Evolutionary conservation across 2,888 invertebrate species (phyloP), one percentile per base, ranked within the genome.

Genomic region (Icerya purchasi): DNA sequence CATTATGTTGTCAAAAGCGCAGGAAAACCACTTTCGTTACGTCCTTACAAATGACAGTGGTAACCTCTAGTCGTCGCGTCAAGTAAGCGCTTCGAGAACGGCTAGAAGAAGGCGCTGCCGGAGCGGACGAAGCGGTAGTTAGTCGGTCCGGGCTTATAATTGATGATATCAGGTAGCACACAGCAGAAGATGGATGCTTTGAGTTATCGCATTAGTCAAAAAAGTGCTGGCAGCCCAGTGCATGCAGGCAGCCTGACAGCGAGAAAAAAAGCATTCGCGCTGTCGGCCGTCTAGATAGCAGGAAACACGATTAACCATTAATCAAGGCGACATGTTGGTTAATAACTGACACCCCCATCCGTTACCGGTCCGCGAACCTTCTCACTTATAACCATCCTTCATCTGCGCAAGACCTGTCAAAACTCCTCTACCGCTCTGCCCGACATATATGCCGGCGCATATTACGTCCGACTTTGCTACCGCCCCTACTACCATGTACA

Each of bases 261-360:
- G 36, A 36, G 36, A 14, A 14, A 8, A n/a, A n/a, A n/a, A n/a
- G n/a, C n/a, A n/a, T n/a, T n/a, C n/a, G n/a, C n/a, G n/a, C n/a
- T n/a, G n/a, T n/a, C n/a, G n/a, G n/a, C n/a, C n/a, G n/a, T n/a
- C n/a, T n/a, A n/a, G n/a, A n/a, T n/a, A n/a, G n/a, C n/a, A n/a
- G 56, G 60, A 60, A 60, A 60, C 60, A 60, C 60, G 60, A 60
- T 60, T 60, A 60, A 60, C 60, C 60, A 60, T 60, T 60, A 60
- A 60, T 60, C 60, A 60, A 56, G 60, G 60, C 56, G 60, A 60
- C 60, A 60, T 60, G 60, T 60, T 60, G 60, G 60, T 60, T 60
- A 60, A 60, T 60, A 60, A 60, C 60, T 36, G 36, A 36, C 36
- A 36, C 36, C 36, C 14, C 36, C 14, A 36, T 36, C 36, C 36